Evolutionary conservation across 1,140 invertebrate genomes (phyloP), one percentile per base, ranked within the genome.

Genomic region (Pemphigus obesinymphae): DNA sequence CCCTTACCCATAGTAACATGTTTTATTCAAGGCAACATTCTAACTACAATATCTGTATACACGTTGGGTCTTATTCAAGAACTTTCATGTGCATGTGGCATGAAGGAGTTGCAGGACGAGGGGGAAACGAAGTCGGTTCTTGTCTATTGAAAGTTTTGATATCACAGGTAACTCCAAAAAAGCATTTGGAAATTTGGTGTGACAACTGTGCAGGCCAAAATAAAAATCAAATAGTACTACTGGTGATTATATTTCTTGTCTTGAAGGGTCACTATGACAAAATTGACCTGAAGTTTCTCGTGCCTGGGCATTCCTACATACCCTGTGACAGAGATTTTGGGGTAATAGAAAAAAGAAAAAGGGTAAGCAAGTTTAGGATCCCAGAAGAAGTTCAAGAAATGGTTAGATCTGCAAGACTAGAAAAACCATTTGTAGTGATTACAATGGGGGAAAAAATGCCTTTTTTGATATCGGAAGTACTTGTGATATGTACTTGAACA

Each of bases 181-280:
- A n/a, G 37, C 80, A 84, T 17, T 31, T 83, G 29, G 43, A 66
- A 40, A 50, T 83, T 13, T 84, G 82, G 83, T 83, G 75, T 82
- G 84, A 84, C 37, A 85, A 85, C 58, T 84, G 82, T 58, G 76
- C 34, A 31, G 82, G 83, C 20, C 83, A 84, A 83, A 83, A 72
- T 26, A 84, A 85, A 82, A 85, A 84, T 66, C 31, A 58, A 61
- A 85, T 83, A 68, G 20, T 84, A 17, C 17, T 84, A 53, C 70
- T 85, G 43, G 58, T 84, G 31, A 80, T 31, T 26, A 80, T 83
- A 31, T 85, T 80, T 70, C 20, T 85, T 2, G 70, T 83, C 43
- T 31, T 34, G 34, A 70, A 26, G 20, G 82, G 55, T 20, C 75
- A 80, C 7, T 84, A 82, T 68, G 78, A 84, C 17, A 31, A 11